Evolutionary conservation across 2,797 vertebrate species (phyloP), one percentile per base, ranked within the genome.

Genomic region (Leucoraja ocellata): DNA sequence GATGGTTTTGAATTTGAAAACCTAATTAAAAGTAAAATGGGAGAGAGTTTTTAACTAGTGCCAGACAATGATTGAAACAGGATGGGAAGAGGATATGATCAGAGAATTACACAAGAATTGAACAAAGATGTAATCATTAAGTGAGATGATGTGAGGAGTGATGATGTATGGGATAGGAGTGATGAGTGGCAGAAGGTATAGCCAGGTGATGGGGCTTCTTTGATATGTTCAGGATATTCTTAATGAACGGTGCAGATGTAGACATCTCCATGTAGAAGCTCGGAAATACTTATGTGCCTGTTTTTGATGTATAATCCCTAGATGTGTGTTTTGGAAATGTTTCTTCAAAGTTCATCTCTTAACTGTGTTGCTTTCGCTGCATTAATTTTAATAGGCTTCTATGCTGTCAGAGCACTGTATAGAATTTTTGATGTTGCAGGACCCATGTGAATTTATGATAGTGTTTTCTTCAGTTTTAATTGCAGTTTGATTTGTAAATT

Each of bases 401-500:
- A 32, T 25, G 6, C 80, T 83, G 58, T 13, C 25, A 14, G 81
- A 0, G 63, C 14, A 68, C 7, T 65, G 28, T 65, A 63, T 5
- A 86, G 58, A 28, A 86, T 84, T 84, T 84, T 84, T 61, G 13
- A 68, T 88, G 84, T 68, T 88, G 32, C 14, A 68, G 28, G 61
- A 88, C 16, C n/a, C 84, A 88, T 68, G 61, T 84, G 81, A 61
- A 84, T 84, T 28, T 84, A 28, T 83, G 81, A n/a, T 25, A 58
- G 54, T 14, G 25, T 4, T 61, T 61, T 84, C 54, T 84, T 84
- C 54, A n/a, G 28, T 84, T 84, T 61, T 28, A 61, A 9, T 84
- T 84, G 54, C 54, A 84, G 46, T 63, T 88, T 88, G 84, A 88
- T 88, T 5, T 88, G 61, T 88, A 32, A 88, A 88, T 88, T 88